phyloP scores from a whole-genome alignment of 2,113 vertebrate species.

The Xenopus tropicalis region DNA sequence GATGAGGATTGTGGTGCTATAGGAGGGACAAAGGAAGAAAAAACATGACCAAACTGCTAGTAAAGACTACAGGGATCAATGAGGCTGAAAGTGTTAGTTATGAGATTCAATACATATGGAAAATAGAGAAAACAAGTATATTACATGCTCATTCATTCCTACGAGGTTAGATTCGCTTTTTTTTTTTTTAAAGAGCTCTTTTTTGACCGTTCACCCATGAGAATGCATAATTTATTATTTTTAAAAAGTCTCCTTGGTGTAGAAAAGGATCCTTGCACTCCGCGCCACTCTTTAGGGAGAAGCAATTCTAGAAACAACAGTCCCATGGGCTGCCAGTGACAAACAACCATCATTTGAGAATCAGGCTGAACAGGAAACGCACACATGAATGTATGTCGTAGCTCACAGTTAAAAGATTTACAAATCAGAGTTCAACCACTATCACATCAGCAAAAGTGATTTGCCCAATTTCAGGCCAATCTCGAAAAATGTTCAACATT shows the following conservation, averaged over 20 bases:
- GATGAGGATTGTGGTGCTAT: too few species aligned
- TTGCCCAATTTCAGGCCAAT: too few species aligned
- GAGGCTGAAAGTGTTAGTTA: too few species aligned
- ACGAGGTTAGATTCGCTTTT: not conserved
- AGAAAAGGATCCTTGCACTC: constrained; percentile 1
- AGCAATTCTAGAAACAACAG: constrained; percentile 11
- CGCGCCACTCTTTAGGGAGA: constrained; percentile 31
- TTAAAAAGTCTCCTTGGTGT: constrained; percentile 36
- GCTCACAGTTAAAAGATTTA: not conserved
- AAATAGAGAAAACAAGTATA: too few species aligned
- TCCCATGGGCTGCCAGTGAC: constrained; percentile 24
- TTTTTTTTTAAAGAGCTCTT: too few species aligned
- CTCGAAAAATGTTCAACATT: too few species aligned
- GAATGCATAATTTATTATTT: constrained; percentile 26
- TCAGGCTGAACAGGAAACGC: constrained; percentile 10
- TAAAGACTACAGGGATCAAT: too few species aligned
- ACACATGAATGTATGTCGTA: not conserved
- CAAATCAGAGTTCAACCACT: not conserved
- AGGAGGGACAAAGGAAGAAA: too few species aligned
- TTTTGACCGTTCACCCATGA: constrained; percentile 29
- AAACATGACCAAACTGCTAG: too few species aligned
- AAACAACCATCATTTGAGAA: constrained; percentile 40
- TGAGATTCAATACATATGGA: too few species aligned
- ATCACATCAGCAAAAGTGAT: too few species aligned
- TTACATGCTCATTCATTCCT: not conserved